Base-by-base conservation (phyloP, 2,113 vertebrate genomes). In the Cynoglossus semilaevis region DNA sequence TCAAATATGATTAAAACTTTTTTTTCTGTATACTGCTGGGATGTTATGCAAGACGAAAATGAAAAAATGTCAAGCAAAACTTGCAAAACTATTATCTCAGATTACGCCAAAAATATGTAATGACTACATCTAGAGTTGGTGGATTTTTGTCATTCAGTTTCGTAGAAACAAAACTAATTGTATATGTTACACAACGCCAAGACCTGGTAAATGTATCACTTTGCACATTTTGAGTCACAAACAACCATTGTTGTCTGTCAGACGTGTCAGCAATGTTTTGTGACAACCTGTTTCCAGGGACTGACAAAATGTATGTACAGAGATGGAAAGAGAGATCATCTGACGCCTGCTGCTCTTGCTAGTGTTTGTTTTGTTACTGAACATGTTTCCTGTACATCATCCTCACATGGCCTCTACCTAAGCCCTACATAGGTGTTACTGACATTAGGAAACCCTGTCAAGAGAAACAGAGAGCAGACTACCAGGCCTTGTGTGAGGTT, bases 331-430 rank as follows among this genome's bases (percentile, higher is more conserved):
- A 54, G 48, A 47, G 52, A 15, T 67, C 63, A 45, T 63, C 37
- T 62, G 41, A 65, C 57, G 72, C 51, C 41, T 58, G 17, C 58
- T 68, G 48, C 22, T 46, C n/a, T 60, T 77, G 53, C 22, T 63
- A 56, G 61, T 71, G 72, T 74, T 68, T 76, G 69, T 63, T 77
- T 79, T 63, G 74, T 72, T 68, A 73, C 66, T 79, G 70, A 78
- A 83, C 66, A 73, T 6, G 6, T 83, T 85, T 81, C 72, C 74
- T 76, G 77, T 63, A 67, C 77, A 72, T 77, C 78, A 74, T 81
- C 73, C 82, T 77, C 64, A 59, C 75, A 74, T 55, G 67, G 70
- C 74, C 70, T 65, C 68, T 74, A 62, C 64, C 74, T 74, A 38
- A 51, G 66, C 63, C 68, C 68, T 74, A 70, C 64, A 81, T 81